Conservation (phyloP, 2,888 invertebrate species). For the Noctua comes region DNA sequence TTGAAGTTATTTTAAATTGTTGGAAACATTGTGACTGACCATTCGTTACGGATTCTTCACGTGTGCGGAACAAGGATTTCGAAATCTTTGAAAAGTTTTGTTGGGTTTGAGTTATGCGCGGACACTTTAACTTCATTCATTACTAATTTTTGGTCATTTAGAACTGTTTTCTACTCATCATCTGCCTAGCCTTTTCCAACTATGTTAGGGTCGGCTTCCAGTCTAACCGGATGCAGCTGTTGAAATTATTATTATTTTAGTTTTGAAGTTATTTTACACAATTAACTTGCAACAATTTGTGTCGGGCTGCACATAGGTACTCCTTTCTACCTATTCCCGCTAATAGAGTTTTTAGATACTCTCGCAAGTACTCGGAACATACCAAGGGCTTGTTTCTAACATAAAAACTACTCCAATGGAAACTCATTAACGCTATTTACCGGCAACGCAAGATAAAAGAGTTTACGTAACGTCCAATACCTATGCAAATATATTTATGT, state of each 20-base stretch:
- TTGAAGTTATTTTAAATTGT: too few species aligned
- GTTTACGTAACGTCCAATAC: conserved; percentile 53
- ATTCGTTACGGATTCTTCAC: conserved; percentile 38
- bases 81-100: conserved; percentile 41
- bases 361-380: background rate
- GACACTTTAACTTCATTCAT: conserved; percentile 7
- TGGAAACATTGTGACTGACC: conserved; percentile 39
- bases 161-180: background rate
- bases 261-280: background rate
- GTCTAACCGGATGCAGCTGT: too few species aligned
- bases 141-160: background rate
- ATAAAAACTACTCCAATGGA: background rate
- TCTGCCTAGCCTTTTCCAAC: too few species aligned
- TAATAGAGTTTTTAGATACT: background rate
- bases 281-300: background rate
- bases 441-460: conserved; percentile 18
- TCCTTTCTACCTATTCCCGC: background rate
- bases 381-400: background rate
- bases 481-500: conserved; percentile 55
- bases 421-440: conserved; percentile 28
- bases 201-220: too few species aligned
- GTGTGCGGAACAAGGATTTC: conserved; percentile 26
- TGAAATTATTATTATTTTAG: too few species aligned
- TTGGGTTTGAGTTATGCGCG: conserved; percentile 8
- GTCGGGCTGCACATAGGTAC: background rate